Evolutionary conservation across 2,888 invertebrate species (phyloP).

Genomic region (Clostera curtula): DNA sequence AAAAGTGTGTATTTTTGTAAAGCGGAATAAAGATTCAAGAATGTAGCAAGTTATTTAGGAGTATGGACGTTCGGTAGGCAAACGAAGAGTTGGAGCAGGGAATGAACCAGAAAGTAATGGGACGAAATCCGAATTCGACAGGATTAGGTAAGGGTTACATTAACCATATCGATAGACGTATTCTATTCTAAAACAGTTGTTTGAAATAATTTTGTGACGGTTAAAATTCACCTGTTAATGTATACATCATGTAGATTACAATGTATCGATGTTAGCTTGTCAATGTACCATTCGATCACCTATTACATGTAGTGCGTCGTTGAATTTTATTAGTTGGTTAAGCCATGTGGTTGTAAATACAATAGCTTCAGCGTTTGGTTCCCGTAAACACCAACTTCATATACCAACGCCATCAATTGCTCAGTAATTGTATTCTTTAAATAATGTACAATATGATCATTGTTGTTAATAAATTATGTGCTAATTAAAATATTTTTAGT

Average conservation of each 20-base stretch:
- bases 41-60: slow-evolving; percentile 64
- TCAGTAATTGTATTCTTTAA: slow-evolving; percentile 72
- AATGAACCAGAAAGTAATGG: slow-evolving; percentile 32
- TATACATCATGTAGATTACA: slow-evolving; percentile 64
- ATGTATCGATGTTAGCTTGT: slow-evolving; percentile 68
- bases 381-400: slow-evolving; percentile 31
- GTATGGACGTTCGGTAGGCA: slow-evolving; percentile 38
- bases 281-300: slow-evolving; percentile 55
- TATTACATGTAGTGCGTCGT: slow-evolving; percentile 51
- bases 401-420: slow-evolving; percentile 46
- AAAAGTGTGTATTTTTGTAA: slow-evolving; percentile 67
- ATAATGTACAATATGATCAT: slow-evolving; percentile 54
- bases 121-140: slow-evolving; percentile 51
- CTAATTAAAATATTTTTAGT: slow-evolving; percentile 53
- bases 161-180: slow-evolving; percentile 69
- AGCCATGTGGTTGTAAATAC: slow-evolving; percentile 48
- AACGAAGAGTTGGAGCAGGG: slow-evolving; percentile 29
- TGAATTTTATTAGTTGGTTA: slow-evolving; percentile 53
- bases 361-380: slow-evolving; percentile 43
- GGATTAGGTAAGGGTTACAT: slow-evolving; percentile 48
- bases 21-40: slow-evolving; percentile 53
- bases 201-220: slow-evolving; percentile 58
- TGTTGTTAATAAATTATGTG: slow-evolving; percentile 58
- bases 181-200: slow-evolving; percentile 46
- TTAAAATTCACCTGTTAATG: slow-evolving; percentile 70